A percentile compares a stretch with the other conserved stretches of the same genome.
These are phyloP conservation scores for Aphrophora alni DNA, from an alignment of 2,888 invertebrate species.

Conservation along the genomic window DNA sequence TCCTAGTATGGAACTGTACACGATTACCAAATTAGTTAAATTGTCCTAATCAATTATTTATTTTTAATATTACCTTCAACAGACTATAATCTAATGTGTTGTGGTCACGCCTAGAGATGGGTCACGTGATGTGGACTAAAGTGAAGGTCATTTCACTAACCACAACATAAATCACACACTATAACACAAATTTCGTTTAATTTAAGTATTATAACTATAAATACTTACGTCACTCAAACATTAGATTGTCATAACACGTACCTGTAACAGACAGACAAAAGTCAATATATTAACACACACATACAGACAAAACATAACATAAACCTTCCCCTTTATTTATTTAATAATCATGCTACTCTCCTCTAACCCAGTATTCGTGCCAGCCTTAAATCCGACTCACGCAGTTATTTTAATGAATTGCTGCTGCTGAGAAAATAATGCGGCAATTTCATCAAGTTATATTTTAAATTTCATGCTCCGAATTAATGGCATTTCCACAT, in stretches of 20 bases:
- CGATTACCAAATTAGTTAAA: too few relatives aligned
- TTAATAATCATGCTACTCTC: background rate
- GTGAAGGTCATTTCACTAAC: too few relatives aligned
- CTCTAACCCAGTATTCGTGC: background rate
- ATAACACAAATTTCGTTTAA: too few relatives aligned
- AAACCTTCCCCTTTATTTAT: background rate
- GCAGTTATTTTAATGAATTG: background rate
- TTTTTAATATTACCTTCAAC: too few relatives aligned
- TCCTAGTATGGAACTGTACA: too few relatives aligned
- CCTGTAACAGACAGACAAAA: background rate
- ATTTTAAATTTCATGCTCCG: background rate
- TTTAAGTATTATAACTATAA: too few relatives aligned
- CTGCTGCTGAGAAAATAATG: background rate
- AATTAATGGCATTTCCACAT: background rate
- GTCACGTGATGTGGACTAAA: too few relatives aligned
- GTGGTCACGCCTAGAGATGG: too few relatives aligned
- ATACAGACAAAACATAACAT: background rate
- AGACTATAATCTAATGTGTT: too few relatives aligned
- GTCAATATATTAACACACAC: background rate
- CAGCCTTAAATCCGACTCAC: background rate
- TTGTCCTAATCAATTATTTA: too few relatives aligned
- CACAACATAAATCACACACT: too few relatives aligned
- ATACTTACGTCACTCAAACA: too few relatives aligned
- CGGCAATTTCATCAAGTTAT: background rate
- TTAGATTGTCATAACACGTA: background rate